Percentiles rank a stretch among this genome's conserved stretches.
phyloP scores from a whole-genome alignment of 2,888 invertebrate genomes.

The Cheilosia vernalis region DNA sequence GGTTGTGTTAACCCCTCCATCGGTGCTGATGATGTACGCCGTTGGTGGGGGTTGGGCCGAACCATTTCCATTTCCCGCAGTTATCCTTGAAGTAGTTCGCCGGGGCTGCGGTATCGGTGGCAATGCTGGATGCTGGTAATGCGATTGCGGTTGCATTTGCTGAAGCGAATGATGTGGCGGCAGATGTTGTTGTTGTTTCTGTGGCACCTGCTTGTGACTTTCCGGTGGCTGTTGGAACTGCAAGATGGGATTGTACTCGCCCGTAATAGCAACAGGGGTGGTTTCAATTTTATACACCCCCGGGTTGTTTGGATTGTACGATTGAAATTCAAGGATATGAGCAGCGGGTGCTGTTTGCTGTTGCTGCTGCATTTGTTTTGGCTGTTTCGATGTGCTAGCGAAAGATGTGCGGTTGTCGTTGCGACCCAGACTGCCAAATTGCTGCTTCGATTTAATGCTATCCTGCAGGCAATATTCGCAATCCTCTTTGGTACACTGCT shows the following conservation, averaged over 20 bases:
- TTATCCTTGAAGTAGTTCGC: slow-evolving; percentile 60
- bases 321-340: slow-evolving; percentile 83
- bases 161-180: slow-evolving; percentile 68
- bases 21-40: slow-evolving; percentile 41
- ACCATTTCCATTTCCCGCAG: slow-evolving; percentile 34
- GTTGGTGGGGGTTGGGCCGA: slow-evolving; percentile 30
- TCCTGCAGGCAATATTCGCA: slow-evolving; percentile 81
- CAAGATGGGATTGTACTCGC: slow-evolving; percentile 83
- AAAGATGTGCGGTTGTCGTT: slow-evolving; percentile 55
- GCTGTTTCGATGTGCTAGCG: slow-evolving; percentile 61
- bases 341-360: slow-evolving; percentile 76
- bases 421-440: slow-evolving; percentile 75
- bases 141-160: slow-evolving; percentile 65
- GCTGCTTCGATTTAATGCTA: slow-evolving; percentile 64
- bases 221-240: slow-evolving; percentile 80
- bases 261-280: slow-evolving; percentile 83
- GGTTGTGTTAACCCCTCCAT: slow-evolving; percentile 9
- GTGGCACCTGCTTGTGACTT: slow-evolving; percentile 76
- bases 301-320: slow-evolving; percentile 83
- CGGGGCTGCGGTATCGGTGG: slow-evolving; percentile 67
- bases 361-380: slow-evolving; percentile 56
- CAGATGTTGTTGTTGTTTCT: slow-evolving; percentile 74
- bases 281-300: slow-evolving; percentile 83
- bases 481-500: slow-evolving; percentile 81
- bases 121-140: slow-evolving; percentile 68